Evolutionary conservation across 2,113 vertebrate species (phyloP), one percentile per base, ranked within the genome.

Genomic region (Otocyon megalotis): DNA sequence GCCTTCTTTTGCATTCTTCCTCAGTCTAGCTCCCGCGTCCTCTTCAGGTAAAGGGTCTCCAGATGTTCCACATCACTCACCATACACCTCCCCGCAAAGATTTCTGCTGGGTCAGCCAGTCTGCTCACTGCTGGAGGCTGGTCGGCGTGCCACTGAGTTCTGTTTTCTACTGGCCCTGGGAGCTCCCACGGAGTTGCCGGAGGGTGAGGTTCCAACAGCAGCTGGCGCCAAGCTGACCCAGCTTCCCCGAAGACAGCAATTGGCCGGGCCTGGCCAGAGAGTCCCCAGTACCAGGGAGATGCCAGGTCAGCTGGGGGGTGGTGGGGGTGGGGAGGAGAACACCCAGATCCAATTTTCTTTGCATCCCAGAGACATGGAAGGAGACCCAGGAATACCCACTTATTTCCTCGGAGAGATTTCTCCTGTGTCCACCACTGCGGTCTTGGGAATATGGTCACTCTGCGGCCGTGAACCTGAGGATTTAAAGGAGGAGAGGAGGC

Each of bases 171-270:
- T 35, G 26, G 5, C 2, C 19, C 54, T 74, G 8, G 30, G 63
- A 76, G 20, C 35, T 58, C 84, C 80, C 76, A 56, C 79, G 48
- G 67, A 92, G 90, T 43, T n/a, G 30, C 53, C 24, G 14, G 83
- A 43, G 80, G 62, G 3, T 72, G 24, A 15, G 91, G 37, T 82
- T 35, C 69, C 82, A 76, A 20, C 32, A 24, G 26, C 93, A 91
- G 71, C 92, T 74, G 82, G 58, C 60, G 93, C 50, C n/a, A 95
- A 63, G 60, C 93, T 92, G 79, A 83, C 67, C 90, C 48, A 9
- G 13, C 24, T 81, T 48, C 54, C 37, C 50, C 6, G 19, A 28
- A 91, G 63, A 50, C 19, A 74, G 62, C 19, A 26, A 7, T 54
- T 67, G 67, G 30, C 92, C 24, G 1, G 77, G 43, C 14, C 89